phyloP scores from a whole-genome alignment of 2,797 vertebrate genomes.

The Falco berigora region DNA sequence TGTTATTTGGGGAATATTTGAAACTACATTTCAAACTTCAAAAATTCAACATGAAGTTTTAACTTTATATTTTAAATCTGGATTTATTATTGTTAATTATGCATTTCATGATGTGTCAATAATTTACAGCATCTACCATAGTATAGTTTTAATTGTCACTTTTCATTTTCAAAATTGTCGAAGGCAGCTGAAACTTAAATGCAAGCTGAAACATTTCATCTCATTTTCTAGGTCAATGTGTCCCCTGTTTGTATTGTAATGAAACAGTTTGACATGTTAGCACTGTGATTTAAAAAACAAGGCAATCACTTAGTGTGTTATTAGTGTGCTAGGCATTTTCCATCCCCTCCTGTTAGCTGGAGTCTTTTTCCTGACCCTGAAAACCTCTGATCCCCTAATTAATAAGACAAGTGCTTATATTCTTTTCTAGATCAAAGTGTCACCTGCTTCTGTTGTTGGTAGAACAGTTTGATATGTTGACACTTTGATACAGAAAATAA shows the following conservation, averaged over 20 bases:
- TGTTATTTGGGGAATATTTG: not conserved
- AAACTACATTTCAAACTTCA: not conserved
- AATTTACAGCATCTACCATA: not conserved
- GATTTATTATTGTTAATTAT: not conserved
- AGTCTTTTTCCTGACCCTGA: constrained; percentile 23
- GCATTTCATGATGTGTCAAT: not conserved
- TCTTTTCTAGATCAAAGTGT: constrained; percentile 8
- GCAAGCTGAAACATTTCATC: not conserved
- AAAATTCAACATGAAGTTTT: not conserved
- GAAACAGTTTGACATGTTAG: not conserved
- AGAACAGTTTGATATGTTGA: constrained; percentile 40
- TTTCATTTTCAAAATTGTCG: not conserved
- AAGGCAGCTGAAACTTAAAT: not conserved
- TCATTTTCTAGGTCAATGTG: not conserved
- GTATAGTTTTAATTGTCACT: not conserved
- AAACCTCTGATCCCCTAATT: constrained; percentile 42
- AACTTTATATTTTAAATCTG: not conserved
- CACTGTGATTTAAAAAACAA: not conserved
- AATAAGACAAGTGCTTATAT: constrained; percentile 16
- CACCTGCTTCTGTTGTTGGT: constrained; percentile 8
- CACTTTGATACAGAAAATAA: constrained; percentile 46
- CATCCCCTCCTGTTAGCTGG: not conserved
- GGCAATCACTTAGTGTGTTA: not conserved
- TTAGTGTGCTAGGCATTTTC: not conserved
- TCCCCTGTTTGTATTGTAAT: not conserved